Conservation (phyloP, 92 coral and sea anemone genomes). For the Paragorgia papillata region DNA sequence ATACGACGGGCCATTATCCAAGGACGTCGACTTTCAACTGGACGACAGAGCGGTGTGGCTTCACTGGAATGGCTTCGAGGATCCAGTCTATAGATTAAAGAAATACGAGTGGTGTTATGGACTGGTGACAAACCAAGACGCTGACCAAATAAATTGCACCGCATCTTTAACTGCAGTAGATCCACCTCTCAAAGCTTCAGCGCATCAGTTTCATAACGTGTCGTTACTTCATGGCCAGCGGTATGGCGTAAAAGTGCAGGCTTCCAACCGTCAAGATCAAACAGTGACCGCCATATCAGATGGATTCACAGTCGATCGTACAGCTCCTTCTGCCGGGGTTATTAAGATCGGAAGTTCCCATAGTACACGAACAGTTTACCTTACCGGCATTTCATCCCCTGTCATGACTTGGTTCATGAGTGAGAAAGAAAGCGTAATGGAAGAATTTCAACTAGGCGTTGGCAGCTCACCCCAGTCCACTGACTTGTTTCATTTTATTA, state of each 20-base stretch:
- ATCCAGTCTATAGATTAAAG: slow-evolving; percentile 79
- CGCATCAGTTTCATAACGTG: slow-evolving; percentile 78
- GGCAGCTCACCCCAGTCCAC: slow-evolving; percentile 78
- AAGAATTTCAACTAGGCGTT: slow-evolving; percentile 67
- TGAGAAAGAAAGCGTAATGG: slow-evolving; percentile 85
- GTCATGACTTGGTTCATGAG: slow-evolving; percentile 83
- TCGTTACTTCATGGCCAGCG: slow-evolving; percentile 80
- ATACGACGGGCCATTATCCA: slow-evolving; percentile 72
- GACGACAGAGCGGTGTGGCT: slow-evolving; percentile 94
- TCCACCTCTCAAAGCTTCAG: slow-evolving; percentile 56
- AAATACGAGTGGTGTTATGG: slow-evolving; percentile 89
- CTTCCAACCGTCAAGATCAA: slow-evolving; percentile 74
- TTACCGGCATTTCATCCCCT: slow-evolving; percentile 73
- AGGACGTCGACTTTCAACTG: slow-evolving; percentile 89
- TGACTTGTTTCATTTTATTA: slow-evolving; percentile 63
- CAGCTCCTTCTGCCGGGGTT: slow-evolving; percentile 67
- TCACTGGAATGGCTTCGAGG: slow-evolving; percentile 88
- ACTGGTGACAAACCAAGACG: slow-evolving; percentile 52
- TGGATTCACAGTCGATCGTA: slow-evolving; percentile 91
- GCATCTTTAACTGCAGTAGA: slow-evolving; percentile 61
- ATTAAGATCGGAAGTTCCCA: slow-evolving; percentile 65
- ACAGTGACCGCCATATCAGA: slow-evolving; percentile 77
- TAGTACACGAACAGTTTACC: slow-evolving; percentile 67
- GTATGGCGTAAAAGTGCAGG: slow-evolving; percentile 86
- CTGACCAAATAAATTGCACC: slow-evolving; percentile 51